Base-by-base conservation (phyloP, 2,797 vertebrate species). In the Sebastes trivittatus region DNA sequence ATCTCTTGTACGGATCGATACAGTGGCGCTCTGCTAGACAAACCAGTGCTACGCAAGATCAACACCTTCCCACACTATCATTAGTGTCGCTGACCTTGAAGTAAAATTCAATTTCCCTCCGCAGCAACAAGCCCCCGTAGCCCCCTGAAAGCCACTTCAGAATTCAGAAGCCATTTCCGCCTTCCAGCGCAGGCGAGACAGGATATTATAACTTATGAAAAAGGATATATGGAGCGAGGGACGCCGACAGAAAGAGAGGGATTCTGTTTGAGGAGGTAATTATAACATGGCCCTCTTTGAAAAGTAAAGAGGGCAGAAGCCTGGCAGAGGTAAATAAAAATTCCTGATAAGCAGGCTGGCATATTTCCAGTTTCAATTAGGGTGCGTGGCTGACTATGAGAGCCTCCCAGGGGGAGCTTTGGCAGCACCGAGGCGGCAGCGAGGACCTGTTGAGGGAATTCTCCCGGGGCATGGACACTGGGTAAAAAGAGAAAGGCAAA, bases 61-160 rank as follows among this genome's bases (percentile, higher is more conserved):
- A 91, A 90, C 92, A 92, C 90, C 92, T 93, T 91, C 90, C 87
- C 90, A 87, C 89, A 72, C 78, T 10, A 83, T 94, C 93, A 94
- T 95, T 95, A 95, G 93, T 95, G 94, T 95, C 90, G 75, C 91
- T 95, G 95, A 96, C 93, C 94, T 94, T 93, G 94, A 95, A 95
- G 92, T 94, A 93, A 95, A 95, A 94, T 93, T 92, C 92, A 92
- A 95, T 95, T 96, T 95, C 95, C 95, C 93, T 85, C 87, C 71
- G 77, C 85, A 92, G 91, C 91, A 92, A 90, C 87, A 88, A 90
- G 78, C 62, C 84, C 84, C 74, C 52, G 27, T 55, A 63, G 55
- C 83, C 71, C 70, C 72, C 67, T 69, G 80, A 81, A 90, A 91
- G 92, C 88, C 91, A 89, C 93, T 92, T 89, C 87, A 89, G 74